phyloP scores from a whole-genome alignment of 2,113 vertebrate species.

The Empidonax traillii region DNA sequence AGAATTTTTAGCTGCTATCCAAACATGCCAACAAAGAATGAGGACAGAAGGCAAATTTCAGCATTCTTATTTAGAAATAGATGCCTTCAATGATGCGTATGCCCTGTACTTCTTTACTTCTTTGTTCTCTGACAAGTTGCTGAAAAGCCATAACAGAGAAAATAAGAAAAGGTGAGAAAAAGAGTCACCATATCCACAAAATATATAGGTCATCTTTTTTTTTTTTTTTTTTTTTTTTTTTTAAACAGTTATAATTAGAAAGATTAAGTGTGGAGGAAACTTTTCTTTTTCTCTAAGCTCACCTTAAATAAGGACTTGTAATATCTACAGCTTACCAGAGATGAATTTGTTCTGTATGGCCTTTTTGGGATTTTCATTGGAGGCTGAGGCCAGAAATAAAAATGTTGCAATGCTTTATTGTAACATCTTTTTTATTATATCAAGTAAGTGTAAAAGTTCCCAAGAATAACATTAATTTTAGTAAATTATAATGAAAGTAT shows the following conservation, averaged over 20 bases:
- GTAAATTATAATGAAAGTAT: background rate
- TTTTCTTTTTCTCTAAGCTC: background rate
- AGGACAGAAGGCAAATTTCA: background rate
- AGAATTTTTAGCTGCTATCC: background rate
- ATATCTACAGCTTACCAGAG: background rate
- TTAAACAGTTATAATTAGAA: background rate
- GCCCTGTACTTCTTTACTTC: background rate
- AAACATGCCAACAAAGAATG: background rate
- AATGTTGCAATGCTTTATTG: background rate
- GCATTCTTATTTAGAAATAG: background rate
- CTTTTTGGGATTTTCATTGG: background rate
- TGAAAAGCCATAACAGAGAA: background rate
- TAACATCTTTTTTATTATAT: background rate
- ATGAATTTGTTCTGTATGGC: background rate
- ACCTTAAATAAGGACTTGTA: background rate
- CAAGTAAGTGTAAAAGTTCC: background rate
- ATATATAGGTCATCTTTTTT: background rate
- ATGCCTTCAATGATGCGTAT: background rate
- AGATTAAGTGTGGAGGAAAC: background rate
- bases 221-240: background rate
- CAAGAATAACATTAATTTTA: constrained; percentile 4
- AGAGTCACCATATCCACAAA: background rate
- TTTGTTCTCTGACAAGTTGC: background rate
- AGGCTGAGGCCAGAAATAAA: background rate
- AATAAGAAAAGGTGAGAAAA: background rate